phyloP scores from a whole-genome alignment of 2,113 vertebrate genomes.

The Eira barbara region DNA sequence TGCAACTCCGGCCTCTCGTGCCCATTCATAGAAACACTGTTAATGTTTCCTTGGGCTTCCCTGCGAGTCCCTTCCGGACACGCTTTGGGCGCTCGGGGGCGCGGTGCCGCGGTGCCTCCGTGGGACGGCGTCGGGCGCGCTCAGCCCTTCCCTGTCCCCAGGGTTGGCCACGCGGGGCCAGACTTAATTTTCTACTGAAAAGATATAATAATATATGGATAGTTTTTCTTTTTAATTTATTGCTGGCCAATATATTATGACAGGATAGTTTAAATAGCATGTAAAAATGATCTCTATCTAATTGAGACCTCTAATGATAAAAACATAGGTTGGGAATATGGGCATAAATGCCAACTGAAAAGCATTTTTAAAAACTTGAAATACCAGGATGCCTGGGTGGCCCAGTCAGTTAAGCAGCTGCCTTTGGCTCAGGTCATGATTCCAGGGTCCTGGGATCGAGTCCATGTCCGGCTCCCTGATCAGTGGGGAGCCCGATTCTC shows the following conservation, averaged over 20 bases:
- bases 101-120: rapidly evolving
- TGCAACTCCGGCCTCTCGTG: background rate
- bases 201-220: background rate
- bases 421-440: too few species aligned
- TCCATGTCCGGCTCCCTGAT: too few species aligned
- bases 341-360: background rate
- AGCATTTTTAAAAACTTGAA: background rate
- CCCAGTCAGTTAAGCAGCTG: too few species aligned
- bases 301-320: background rate
- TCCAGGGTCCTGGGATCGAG: too few species aligned
- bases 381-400: background rate
- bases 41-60: background rate
- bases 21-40: slow-evolving; percentile 54
- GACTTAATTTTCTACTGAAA: background rate
- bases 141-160: background rate
- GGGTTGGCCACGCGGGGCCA: background rate
- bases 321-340: background rate
- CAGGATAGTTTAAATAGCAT: background rate
- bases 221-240: background rate
- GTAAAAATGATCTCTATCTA: background rate
- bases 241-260: background rate
- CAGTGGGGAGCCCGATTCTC: too few species aligned
- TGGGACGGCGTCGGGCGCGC: background rate
- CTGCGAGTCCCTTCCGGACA: background rate
- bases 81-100: background rate